phyloP scores from a whole-genome alignment of 2,113 vertebrate species.

The Australoheros scitulus region DNA sequence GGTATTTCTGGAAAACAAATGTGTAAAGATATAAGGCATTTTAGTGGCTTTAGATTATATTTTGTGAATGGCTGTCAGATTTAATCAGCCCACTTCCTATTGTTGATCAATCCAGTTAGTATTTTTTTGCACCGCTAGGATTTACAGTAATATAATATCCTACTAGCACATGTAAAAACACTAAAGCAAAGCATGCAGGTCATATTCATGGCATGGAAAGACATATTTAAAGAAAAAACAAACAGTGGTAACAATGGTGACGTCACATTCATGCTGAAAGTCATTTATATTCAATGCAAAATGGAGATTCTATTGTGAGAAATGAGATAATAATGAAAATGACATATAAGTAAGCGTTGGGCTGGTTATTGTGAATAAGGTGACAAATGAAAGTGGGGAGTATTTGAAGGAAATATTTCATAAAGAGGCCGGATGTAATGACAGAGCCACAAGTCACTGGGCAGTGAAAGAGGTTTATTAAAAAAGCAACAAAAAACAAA shows the following conservation, averaged over 20 bases:
- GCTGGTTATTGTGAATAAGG: neutral
- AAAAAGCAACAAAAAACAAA: neutral
- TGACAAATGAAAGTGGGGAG: neutral
- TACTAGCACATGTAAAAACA: rapidly evolving
- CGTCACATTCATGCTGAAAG: neutral
- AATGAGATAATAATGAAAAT: conserved; percentile 5
- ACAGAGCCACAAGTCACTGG: neutral
- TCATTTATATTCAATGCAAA: neutral
- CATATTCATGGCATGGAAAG: neutral
- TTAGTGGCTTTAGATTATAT: neutral
- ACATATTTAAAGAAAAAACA: neutral
- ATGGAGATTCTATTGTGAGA: neutral
- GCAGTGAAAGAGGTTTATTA: conserved; percentile 6
- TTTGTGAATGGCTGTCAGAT: neutral
- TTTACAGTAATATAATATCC: neutral
- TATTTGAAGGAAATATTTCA: neutral
- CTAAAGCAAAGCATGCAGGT: neutral
- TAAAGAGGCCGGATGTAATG: neutral
- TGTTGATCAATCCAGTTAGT: neutral
- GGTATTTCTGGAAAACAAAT: neutral
- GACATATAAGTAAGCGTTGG: neutral
- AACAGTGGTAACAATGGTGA: neutral
- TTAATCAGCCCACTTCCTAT: neutral
- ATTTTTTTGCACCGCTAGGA: neutral
- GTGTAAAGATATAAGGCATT: neutral